A percentile compares a stretch with the other conserved stretches of the same genome.
Evolutionary conservation across 2,888 invertebrate genomes (phyloP).

Genomic region (Theretra japonica): DNA sequence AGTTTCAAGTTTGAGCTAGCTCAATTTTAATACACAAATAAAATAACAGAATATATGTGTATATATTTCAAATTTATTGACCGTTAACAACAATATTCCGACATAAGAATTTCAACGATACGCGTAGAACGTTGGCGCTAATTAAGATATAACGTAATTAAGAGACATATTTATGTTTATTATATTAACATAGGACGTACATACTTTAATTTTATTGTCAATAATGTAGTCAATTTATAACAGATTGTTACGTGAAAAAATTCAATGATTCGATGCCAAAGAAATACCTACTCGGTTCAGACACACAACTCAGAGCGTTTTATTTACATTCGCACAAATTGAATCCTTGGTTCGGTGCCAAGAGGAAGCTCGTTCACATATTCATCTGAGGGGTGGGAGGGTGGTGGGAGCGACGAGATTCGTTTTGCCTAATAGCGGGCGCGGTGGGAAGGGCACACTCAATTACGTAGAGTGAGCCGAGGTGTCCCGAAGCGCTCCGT

Average conservation of each 20-base stretch:
- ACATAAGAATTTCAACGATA: conserved; percentile 18
- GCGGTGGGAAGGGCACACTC: conserved; percentile 71
- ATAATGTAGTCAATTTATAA: conserved; percentile 17
- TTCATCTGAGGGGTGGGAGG: conserved; percentile 53
- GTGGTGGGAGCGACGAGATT: conserved; percentile 65
- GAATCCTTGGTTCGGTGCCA: conserved; percentile 79
- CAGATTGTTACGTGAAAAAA: conserved; percentile 14
- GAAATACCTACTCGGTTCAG: conserved; percentile 32
- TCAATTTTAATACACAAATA: conserved; percentile 3
- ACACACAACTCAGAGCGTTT: conserved; percentile 57
- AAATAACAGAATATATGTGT: neutral
- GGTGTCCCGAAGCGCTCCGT: conserved; percentile 76
- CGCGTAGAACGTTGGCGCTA: neutral
- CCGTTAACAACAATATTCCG: conserved; percentile 7
- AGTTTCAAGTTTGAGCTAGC: neutral
- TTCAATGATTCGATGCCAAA: conserved; percentile 23
- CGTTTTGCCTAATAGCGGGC: conserved; percentile 84
- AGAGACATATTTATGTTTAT: conserved; percentile 3
- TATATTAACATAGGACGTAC: conserved; percentile 1
- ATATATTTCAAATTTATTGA: conserved; percentile 20
- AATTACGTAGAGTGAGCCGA: conserved; percentile 78
- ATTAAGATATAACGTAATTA: conserved; percentile 23
- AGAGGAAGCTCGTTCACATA: conserved; percentile 67
- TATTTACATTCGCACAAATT: conserved; percentile 81
- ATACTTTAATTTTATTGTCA: conserved; percentile 18